Evolutionary conservation across 2,113 vertebrate species (phyloP), one percentile per base, ranked within the genome.

Genomic region (Cryptomyrus ogoouensis): DNA sequence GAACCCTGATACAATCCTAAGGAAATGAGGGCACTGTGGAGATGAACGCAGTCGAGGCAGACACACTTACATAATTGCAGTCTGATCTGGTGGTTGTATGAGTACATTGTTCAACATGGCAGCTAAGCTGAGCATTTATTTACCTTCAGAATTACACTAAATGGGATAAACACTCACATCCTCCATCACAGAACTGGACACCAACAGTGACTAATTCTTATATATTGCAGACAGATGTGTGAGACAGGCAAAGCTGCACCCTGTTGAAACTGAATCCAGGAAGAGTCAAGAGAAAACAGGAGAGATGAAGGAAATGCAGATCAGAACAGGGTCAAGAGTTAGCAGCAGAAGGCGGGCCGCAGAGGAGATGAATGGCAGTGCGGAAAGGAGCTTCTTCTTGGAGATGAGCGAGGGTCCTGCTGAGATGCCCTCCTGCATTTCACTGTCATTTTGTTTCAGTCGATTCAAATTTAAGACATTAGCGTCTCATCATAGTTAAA

Each of bases 181-280:
- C 83, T 84, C 44, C 8, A 5, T 84, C 17, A 47, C 21, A 47
- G 17, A 86, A 50, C 13, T 13, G 74, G 35, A 42, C 19, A 47
- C 7, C 83, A 27, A 15, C 83, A 50, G n/a, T 86, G 83, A 86
- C 47, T 86, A 50, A 86, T 86, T 86, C 83, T 86, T 50, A 50
- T 27, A 15, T 50, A 47, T 21, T 53, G 31, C 0, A 42, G n/a
- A 35, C 85, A 13, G 31, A 52, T n/a, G 31, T 35, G 5, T 7
- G 13, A 87, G 85, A 87, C 44, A 24, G 3, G 50, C 13, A 87
- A n/a, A 19, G 39, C 21, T 70, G n/a, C 62, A 70, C 10, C 62
- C 27, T 70, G 19, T 46, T 84, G 39, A 24, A 84, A 70, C n/a
- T 31, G n/a, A 70, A 84, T 47, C 44, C 83, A 84, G 83, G 83